Conservation (phyloP, 2,797 vertebrate species). For the Lepus oiostolus region DNA sequence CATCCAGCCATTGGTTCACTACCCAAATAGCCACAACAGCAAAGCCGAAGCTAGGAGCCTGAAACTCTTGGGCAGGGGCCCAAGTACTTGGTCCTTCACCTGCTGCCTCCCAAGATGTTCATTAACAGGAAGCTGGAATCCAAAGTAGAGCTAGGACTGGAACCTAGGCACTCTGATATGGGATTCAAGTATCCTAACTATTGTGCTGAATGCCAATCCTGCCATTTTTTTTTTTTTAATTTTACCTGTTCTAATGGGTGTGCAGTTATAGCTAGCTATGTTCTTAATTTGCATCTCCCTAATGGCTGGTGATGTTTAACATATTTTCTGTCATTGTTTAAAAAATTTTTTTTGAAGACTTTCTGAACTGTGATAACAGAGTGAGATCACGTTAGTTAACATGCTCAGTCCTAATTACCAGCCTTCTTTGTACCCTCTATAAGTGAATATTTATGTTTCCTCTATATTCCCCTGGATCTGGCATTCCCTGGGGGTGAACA, state of each 20-base stretch:
- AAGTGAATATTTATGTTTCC: background rate
- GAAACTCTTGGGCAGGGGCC: no score
- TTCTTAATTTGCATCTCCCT: constrained; percentile 57
- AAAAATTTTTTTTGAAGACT: constrained; percentile 8
- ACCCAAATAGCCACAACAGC: no score
- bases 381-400: background rate
- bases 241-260: background rate
- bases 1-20: no score
- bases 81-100: no score
- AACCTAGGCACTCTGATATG: no score
- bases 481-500: background rate
- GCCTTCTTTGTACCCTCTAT: background rate
- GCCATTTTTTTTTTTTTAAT: background rate
- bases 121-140: no score
- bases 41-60: no score
- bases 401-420: background rate
- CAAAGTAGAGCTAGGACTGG: no score
- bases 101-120: no score
- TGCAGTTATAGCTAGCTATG: background rate
- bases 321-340: constrained; percentile 40
- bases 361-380: background rate
- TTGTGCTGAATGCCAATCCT: no score
- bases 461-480: background rate
- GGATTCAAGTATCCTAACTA: no score
- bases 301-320: background rate